phyloP scores from a whole-genome alignment of 2,888 invertebrate species.

The Orchesella flavescens region DNA sequence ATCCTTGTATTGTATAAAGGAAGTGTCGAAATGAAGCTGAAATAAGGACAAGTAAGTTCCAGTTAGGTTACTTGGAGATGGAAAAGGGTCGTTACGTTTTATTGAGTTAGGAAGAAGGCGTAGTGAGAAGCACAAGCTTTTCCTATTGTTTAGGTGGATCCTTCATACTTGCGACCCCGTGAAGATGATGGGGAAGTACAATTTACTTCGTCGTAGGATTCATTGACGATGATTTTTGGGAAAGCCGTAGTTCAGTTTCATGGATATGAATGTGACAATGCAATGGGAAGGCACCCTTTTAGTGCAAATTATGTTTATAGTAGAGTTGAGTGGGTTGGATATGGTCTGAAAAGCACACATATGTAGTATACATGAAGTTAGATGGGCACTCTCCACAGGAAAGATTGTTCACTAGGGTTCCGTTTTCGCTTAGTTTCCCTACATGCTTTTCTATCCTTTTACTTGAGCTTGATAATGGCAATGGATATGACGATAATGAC shows the following conservation, averaged over 20 bases:
- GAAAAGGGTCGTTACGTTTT: conserved; percentile 55
- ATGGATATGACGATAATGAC: conserved; percentile 54
- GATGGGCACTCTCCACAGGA: not conserved
- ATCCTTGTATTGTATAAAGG: not conserved
- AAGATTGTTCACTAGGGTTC: conserved; percentile 31
- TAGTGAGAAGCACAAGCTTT: conserved; percentile 21
- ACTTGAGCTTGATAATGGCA: conserved; percentile 54
- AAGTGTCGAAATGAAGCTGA: not conserved
- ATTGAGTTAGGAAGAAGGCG: conserved; percentile 59
- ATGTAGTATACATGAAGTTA: too few relatives aligned
- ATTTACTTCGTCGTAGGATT: conserved; percentile 23
- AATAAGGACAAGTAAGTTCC: not conserved
- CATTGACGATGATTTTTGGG: conserved; percentile 35
- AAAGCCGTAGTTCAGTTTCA: conserved; percentile 16
- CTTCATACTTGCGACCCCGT: conserved; percentile 16
- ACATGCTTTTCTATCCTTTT: conserved; percentile 1
- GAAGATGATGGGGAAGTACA: conserved; percentile 32
- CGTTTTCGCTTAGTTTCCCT: conserved; percentile 23
- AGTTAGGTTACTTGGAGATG: conserved; percentile 27
- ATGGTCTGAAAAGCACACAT: too few relatives aligned
- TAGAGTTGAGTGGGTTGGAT: conserved; percentile 36
- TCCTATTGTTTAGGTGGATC: not conserved
- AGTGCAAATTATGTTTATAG: conserved; percentile 50
- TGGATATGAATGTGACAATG: conserved; percentile 12
- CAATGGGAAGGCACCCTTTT: conserved; percentile 11